Evolutionary conservation across 2,888 invertebrate genomes (phyloP).

Genomic region (Empis stercorea): DNA sequence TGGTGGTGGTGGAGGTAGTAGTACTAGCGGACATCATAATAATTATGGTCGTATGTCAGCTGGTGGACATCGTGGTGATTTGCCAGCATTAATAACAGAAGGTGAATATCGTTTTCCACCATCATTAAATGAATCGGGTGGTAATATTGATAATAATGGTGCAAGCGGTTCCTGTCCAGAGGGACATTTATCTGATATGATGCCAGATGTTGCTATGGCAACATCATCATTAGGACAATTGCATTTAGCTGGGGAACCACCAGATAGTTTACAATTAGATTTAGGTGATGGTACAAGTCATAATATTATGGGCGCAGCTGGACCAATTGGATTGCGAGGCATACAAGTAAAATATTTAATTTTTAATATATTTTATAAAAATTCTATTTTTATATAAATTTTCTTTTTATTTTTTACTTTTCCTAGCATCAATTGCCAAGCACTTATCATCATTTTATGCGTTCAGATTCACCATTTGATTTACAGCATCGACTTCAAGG

Average conservation of each 20-base stretch:
- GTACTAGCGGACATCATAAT: slow-evolving; percentile 18
- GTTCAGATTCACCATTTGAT: slow-evolving; percentile 34
- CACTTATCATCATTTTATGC: slow-evolving; percentile 34
- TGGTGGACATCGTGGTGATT: slow-evolving; percentile 41
- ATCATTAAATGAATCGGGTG: slow-evolving; percentile 14
- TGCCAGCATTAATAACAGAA: slow-evolving; percentile 52
- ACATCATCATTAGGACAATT: slow-evolving; percentile 59
- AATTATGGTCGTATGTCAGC: slow-evolving; percentile 28
- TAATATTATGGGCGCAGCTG: slow-evolving; percentile 28
- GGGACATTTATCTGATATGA: slow-evolving; percentile 65
- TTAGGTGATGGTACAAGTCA: slow-evolving; percentile 75
- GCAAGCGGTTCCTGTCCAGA: slow-evolving; percentile 43
- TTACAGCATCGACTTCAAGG: slow-evolving; percentile 29
- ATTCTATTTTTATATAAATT: slow-evolving; percentile 1
- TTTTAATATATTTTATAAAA: too few relatives aligned
- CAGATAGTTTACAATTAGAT: slow-evolving; percentile 45
- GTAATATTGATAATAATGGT: slow-evolving; percentile 21
- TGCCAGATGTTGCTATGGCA: slow-evolving; percentile 91
- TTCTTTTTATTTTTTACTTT: slow-evolving; percentile 1
- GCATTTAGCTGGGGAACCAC: slow-evolving; percentile 39
- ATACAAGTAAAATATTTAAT: slow-evolving; percentile 27
- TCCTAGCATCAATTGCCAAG: slow-evolving; percentile 33
- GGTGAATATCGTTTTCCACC: slow-evolving; percentile 40
- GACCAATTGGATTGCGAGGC: slow-evolving; percentile 28
- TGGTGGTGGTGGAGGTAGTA: slow-evolving; percentile 16